phyloP scores from a whole-genome alignment of 1,140 invertebrate genomes.

The Steinernema feltiae region DNA sequence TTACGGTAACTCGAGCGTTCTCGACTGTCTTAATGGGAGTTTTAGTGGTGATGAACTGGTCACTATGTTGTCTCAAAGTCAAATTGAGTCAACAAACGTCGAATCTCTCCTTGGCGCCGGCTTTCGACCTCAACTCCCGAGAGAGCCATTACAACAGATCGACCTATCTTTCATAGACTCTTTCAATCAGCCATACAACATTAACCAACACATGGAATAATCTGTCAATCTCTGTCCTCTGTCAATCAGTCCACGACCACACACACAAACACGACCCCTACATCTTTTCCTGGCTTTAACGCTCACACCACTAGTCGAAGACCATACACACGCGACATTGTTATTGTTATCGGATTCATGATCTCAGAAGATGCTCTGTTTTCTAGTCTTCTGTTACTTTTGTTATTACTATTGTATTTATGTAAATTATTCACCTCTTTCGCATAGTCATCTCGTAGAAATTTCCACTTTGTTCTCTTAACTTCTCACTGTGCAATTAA shows the following conservation, averaged over 20 bases:
- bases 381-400: background rate
- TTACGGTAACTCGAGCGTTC: constrained; percentile 9
- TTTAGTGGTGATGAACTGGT: constrained; percentile 45
- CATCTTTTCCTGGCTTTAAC: too few relatives aligned
- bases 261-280: too few relatives aligned
- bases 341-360: background rate
- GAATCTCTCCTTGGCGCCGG: constrained; percentile 53
- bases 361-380: background rate
- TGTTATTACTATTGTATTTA: background rate
- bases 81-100: constrained; percentile 46
- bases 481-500: too few relatives aligned
- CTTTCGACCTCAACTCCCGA: constrained; percentile 49
- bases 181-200: constrained; percentile 23
- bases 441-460: too few relatives aligned
- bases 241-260: too few relatives aligned
- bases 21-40: constrained; percentile 12
- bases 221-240: background rate
- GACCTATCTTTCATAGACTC: constrained; percentile 55
- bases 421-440: background rate
- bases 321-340: too few relatives aligned
- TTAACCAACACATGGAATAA: constrained; percentile 10
- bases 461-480: too few relatives aligned
- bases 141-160: constrained; percentile 51
- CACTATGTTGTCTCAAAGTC: constrained; percentile 39
- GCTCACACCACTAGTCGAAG: too few relatives aligned